These are phyloP conservation scores for Hycleus cichorii DNA, from an alignment of 1,140 invertebrate genomes.

Conservation along the genomic window DNA sequence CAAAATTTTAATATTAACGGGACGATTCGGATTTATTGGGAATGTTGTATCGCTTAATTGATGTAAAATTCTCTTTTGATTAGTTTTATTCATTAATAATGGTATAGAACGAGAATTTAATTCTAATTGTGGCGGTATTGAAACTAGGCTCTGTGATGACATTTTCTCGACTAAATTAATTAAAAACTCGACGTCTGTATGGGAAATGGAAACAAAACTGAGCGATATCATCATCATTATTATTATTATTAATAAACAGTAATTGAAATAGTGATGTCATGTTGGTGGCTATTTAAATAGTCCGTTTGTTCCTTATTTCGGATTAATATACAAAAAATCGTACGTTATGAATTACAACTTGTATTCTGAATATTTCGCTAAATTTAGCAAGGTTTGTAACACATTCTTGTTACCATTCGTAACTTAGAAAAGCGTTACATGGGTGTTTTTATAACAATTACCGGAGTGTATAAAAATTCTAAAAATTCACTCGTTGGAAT, in stretches of 20 bases:
- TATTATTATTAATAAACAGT: background rate
- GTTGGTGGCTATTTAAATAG: background rate
- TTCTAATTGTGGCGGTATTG: slow-evolving; percentile 29
- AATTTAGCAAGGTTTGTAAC: too few relatives aligned
- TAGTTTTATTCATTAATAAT: background rate
- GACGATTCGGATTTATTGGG: slow-evolving; percentile 23
- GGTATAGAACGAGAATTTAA: slow-evolving; percentile 26
- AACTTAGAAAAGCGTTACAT: too few relatives aligned
- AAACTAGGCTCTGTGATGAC: slow-evolving; percentile 34
- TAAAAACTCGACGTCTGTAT: background rate
- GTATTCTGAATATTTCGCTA: too few relatives aligned
- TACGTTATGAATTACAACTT: too few relatives aligned
- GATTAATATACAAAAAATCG: too few relatives aligned
- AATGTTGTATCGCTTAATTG: slow-evolving; percentile 31
- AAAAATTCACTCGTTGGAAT: too few relatives aligned
- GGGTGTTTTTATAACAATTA: too few relatives aligned
- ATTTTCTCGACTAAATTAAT: slow-evolving; percentile 11
- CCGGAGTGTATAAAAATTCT: too few relatives aligned
- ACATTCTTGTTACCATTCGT: too few relatives aligned
- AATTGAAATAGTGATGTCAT: slow-evolving; percentile 28
- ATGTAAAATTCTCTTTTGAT: slow-evolving; percentile 10
- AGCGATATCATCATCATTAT: background rate
- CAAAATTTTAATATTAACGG: slow-evolving; percentile 35
- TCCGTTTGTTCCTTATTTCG: too few relatives aligned
- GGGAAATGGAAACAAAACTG: background rate